Evolutionary conservation across 2,113 vertebrate genomes (phyloP).

Genomic region (Hypocryptadius cinnamomeus): DNA sequence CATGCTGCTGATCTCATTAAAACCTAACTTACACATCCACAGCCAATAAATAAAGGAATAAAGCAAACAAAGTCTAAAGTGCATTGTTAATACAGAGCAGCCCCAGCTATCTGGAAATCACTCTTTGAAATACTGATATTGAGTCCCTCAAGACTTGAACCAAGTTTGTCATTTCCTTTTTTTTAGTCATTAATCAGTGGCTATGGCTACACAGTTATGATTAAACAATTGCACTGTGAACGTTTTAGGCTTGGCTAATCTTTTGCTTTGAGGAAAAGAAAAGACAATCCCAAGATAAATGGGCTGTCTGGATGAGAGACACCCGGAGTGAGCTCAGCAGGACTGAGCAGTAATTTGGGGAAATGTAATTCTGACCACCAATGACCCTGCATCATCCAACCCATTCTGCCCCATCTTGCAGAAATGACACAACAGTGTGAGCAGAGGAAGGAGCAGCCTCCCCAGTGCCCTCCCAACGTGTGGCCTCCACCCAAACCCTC

Average conservation of each 20-base stretch:
- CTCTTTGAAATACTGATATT: neutral
- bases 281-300: neutral
- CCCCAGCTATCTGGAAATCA: neutral
- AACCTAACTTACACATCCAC: neutral
- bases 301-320: neutral
- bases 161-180: neutral
- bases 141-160: neutral
- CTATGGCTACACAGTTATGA: neutral
- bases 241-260: neutral
- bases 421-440: accelerated
- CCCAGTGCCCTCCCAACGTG: accelerated
- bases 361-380: neutral
- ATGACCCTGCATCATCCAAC: too few relatives aligned
- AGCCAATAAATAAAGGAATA: neutral
- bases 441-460: neutral
- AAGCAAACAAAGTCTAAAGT: neutral
- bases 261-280: neutral
- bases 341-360: neutral
- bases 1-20: neutral
- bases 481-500: neutral
- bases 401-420: neutral
- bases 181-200: neutral
- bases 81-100: accelerated
- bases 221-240: neutral
- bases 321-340: neutral